Evolutionary conservation across 2,797 vertebrate species (phyloP), one percentile per base, ranked within the genome.

Genomic region (Thalassophryne amazonica): DNA sequence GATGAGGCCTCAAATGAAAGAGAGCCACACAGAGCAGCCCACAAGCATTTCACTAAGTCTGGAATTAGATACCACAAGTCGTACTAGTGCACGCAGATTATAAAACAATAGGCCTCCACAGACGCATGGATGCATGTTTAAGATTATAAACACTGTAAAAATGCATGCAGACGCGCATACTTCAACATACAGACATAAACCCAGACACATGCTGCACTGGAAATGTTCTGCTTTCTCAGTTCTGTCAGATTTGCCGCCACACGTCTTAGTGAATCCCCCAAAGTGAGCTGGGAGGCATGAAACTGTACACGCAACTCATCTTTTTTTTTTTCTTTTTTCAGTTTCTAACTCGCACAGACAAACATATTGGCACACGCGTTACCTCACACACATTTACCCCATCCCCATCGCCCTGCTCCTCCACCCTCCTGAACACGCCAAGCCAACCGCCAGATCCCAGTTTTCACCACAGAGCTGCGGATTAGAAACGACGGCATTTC

Each of bases 401-500:
- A 6, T 35, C 15, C 15, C 7, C 11, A 9, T 23, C 37, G 31
- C 36, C 9, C 22, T 6, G 3, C 6, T 23, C 45, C 65, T 52
- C 65, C 67, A 35, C 55, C 69, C 70, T 70, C 59, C 47, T 45
- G 49, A 56, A 48, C 55, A 76, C 66, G 64, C 69, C 73, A 47
- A 78, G 66, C 67, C 62, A 38, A 67, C 55, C 49, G 1, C 59
- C 59, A 73, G 63, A 76, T 66, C 62, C 73, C 58, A 59, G 53
- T 75, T 67, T 71, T 63, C 69, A 70, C 78, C 73, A 10, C 74
- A 73, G 62, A 70, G 63, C 69, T 56, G 37, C 21, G 70, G 75
- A 86, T 83, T 83, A 84, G 76, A 66, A 65, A 55, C 69, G 66
- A 33, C 80, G 72, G 72, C 73, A 43, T 83, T 76, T 78, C 76